Evolutionary conservation across 2,888 invertebrate species (phyloP).

Genomic region (Eueremaeus valkanovi): DNA sequence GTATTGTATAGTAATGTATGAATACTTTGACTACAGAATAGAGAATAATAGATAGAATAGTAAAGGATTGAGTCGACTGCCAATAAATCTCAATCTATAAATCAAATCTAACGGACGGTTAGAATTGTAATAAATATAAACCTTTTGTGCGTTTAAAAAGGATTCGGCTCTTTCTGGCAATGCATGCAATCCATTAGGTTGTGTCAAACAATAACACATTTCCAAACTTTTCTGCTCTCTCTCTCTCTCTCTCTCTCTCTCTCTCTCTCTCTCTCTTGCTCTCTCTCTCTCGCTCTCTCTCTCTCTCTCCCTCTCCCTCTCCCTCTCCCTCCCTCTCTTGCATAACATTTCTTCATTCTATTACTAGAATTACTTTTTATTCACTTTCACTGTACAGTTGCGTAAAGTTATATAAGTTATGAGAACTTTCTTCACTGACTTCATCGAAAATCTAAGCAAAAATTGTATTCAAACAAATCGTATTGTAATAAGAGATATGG

Average conservation of each 20-base stretch:
- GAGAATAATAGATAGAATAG: no score
- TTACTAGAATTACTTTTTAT: constrained; percentile 14
- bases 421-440: no score
- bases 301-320: neutral
- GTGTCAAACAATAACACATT: constrained; percentile 29
- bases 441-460: no score
- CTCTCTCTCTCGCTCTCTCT: neutral
- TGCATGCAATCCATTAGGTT: constrained; percentile 16
- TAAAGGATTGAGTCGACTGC: neutral
- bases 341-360: neutral
- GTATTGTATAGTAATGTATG: no score
- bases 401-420: no score
- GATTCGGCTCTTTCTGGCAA: neutral
- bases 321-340: neutral
- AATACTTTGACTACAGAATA: no score
- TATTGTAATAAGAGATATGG: no score
- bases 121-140: constrained; percentile 34
- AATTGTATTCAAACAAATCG: no score
- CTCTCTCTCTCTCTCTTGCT: neutral
- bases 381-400: neutral
- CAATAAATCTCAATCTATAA: constrained; percentile 31
- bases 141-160: constrained; percentile 5
- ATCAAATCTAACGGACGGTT: constrained; percentile 15
- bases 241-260: neutral
- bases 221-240: neutral